Base-by-base conservation (phyloP, 2,797 vertebrate species). In the Sebastes hubbsi region DNA sequence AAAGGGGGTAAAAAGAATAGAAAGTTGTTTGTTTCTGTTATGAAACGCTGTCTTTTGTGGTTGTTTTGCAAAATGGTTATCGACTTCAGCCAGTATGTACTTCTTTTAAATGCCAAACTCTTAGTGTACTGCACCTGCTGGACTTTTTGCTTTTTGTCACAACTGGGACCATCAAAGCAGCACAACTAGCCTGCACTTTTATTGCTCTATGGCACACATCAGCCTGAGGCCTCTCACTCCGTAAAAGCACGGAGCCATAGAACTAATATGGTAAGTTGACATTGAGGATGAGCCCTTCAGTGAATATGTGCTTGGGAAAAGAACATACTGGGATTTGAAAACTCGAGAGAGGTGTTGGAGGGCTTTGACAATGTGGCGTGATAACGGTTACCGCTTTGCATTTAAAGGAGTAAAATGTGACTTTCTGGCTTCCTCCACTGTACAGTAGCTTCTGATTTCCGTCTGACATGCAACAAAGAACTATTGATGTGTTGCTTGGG, bases 401-500 rank as follows among this genome's bases (percentile, higher is more conserved):
- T 91, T 96, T 91, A 85, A 81, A 89, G 77, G 73, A 83, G 79
- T 72, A 56, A 84, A 89, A 84, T 75, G 54, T 73, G 76, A 77
- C 81, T 83, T 74, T 64, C 72, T 61, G 30, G 65, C 78, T 87
- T 83, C 58, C 76, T 87, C 81, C 82, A 74, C 93, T 82, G 81
- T n/a, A n/a, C n/a, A n/a, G n/a, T 87, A 68, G 89, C 87, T 87
- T 93, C 90, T 89, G 93, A 95, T 92, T 94, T 90, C 81, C 62
- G 63, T 86, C 76, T 91, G 77, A 96, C 95, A 91, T 88, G 82
- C 94, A 92, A 86, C 95, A 93, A 91, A 89, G 88, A 24, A 4
- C 90, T 96, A 95, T 95, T 95, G 95, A 88, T 65, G 59, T 77
- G 54, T 73, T 66, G 62, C 54, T 62, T 46, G 77, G 83, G 83